Evolutionary conservation across 2,113 vertebrate species (phyloP).

Genomic region (Chauna torquata): DNA sequence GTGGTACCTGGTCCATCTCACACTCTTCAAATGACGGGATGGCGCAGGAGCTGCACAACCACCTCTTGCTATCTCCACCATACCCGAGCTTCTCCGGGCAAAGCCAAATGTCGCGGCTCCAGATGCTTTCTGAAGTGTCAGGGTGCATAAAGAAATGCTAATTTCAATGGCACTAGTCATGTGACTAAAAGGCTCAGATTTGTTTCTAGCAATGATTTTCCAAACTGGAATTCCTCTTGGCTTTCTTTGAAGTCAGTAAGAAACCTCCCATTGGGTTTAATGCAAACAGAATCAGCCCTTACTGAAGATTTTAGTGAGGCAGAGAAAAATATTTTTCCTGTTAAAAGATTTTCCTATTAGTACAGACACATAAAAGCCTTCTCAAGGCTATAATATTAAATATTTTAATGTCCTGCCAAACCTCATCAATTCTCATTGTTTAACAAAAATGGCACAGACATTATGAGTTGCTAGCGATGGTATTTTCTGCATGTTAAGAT

Average conservation of each 20-base stretch:
- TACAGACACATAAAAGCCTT: constrained; percentile 47
- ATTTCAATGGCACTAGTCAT: not conserved
- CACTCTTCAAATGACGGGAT: not conserved
- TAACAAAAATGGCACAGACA: constrained; percentile 38
- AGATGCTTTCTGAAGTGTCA: not conserved
- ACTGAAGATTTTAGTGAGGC: not conserved
- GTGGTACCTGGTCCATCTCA: not conserved
- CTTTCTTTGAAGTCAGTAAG: constrained; percentile 32
- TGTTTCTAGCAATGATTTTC: not conserved
- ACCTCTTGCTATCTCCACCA: not conserved
- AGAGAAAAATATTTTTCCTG: constrained; percentile 45
- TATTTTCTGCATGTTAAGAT: constrained; percentile 57
- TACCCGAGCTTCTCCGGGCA: not conserved
- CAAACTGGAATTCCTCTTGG: constrained; percentile 1
- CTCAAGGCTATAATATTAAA: constrained; percentile 27
- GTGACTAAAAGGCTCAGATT: not conserved
- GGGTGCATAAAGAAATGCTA: not conserved
- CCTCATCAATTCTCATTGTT: constrained; percentile 58
- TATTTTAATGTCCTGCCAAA: constrained; percentile 61
- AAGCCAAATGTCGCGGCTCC: not conserved
- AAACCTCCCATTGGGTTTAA: not conserved
- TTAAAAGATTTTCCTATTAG: constrained; percentile 51
- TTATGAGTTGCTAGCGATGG: not conserved
- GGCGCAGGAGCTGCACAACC: not conserved
- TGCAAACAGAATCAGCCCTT: constrained; percentile 14